phyloP scores from a whole-genome alignment of 1,140 invertebrate genomes.

The Hylaeus anthracinus region DNA sequence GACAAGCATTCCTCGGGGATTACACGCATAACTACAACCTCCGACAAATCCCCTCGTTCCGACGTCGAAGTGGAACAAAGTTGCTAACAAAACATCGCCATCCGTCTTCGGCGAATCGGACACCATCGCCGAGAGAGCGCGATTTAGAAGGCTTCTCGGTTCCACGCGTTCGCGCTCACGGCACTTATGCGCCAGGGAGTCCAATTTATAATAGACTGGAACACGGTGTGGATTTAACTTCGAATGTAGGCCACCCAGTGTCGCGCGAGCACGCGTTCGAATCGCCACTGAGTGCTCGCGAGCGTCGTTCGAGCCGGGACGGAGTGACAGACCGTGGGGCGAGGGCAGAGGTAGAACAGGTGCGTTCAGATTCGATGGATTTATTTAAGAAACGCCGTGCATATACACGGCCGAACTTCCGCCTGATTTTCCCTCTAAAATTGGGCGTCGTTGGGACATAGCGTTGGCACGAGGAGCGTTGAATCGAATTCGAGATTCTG shows the following conservation, averaged over 20 bases:
- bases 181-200: conserved; percentile 34
- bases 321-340: neutral
- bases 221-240: conserved; percentile 50
- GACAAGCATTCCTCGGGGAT: too few relatives aligned
- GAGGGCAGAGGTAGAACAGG: conserved; percentile 28
- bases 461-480: neutral
- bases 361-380: conserved; percentile 39
- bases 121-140: neutral
- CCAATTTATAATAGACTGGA: conserved; percentile 53
- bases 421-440: neutral
- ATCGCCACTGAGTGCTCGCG: conserved; percentile 35
- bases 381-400: conserved; percentile 27
- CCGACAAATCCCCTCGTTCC: too few relatives aligned
- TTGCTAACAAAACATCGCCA: too few relatives aligned
- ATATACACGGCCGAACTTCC: neutral
- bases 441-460: neutral
- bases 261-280: conserved; percentile 34
- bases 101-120: neutral
- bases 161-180: conserved; percentile 1
- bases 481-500: too few relatives aligned
- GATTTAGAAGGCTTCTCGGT: conserved; percentile 23
- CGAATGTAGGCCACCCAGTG: conserved; percentile 56
- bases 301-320: conserved; percentile 24
- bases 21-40: too few relatives aligned
- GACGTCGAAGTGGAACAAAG: neutral